Evolutionary conservation across 2,797 vertebrate species (phyloP).

Genomic region (Pseudopleuronectes americanus): DNA sequence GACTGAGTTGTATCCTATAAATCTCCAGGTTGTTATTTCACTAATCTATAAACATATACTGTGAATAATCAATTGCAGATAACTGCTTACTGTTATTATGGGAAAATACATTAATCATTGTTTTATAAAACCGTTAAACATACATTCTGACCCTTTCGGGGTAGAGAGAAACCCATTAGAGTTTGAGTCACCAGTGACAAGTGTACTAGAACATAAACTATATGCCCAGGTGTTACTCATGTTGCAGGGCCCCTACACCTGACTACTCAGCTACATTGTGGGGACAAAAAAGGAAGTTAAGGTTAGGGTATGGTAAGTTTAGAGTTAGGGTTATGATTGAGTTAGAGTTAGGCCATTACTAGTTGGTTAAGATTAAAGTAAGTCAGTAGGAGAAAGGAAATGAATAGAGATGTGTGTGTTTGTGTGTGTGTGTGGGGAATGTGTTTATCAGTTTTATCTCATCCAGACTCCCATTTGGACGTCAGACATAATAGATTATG

Average conservation of each 20-base stretch:
- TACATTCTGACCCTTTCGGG: background rate
- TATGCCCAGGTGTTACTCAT: background rate
- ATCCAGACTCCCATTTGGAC: slow-evolving; percentile 15
- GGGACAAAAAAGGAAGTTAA: background rate
- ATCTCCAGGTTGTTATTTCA: background rate
- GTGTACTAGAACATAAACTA: background rate
- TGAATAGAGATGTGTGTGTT: background rate
- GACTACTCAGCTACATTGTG: background rate
- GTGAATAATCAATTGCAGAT: slow-evolving; percentile 13
- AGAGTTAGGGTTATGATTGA: background rate
- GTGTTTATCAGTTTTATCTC: slow-evolving; percentile 16
- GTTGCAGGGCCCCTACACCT: background rate
- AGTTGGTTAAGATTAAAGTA: background rate
- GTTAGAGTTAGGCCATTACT: background rate
- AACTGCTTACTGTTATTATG: slow-evolving; percentile 14
- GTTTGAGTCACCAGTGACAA: slow-evolving; percentile 2
- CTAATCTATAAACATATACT: slow-evolving; percentile 18
- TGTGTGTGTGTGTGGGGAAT: background rate
- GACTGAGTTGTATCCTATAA: background rate
- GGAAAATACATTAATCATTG: slow-evolving; percentile 17
- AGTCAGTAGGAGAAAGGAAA: background rate
- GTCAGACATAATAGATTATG: background rate
- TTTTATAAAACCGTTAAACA: slow-evolving; percentile 5
- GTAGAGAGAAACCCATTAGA: background rate
- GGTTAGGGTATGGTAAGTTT: background rate